A percentile compares a stretch with the other conserved stretches of the same genome.
Evolutionary conservation across 2,797 vertebrate genomes (phyloP).

Genomic region (Argyrosomus regius): DNA sequence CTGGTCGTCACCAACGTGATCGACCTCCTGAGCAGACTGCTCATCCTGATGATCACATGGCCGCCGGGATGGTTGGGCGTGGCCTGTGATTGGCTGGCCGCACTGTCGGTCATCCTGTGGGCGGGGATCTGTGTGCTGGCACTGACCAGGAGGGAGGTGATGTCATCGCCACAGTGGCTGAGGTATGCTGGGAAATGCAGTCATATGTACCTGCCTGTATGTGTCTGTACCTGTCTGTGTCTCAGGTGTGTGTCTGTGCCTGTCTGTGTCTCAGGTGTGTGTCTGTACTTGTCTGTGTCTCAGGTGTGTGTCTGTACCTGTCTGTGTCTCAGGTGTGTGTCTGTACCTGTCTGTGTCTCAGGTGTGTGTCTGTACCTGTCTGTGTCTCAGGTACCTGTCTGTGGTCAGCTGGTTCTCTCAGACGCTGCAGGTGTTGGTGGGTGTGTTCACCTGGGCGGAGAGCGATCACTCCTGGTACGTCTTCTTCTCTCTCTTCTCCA

Average conservation of each 20-base stretch:
- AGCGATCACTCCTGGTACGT: slow-evolving; percentile 79
- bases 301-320: slow-evolving; percentile 28
- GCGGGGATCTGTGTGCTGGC: slow-evolving; percentile 41
- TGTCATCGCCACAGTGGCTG: slow-evolving; percentile 52
- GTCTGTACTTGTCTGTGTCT: slow-evolving; percentile 1
- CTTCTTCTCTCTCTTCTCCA: slow-evolving; percentile 79
- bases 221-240: neutral
- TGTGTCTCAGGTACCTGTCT: slow-evolving; percentile 61
- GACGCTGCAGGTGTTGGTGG: slow-evolving; percentile 70
- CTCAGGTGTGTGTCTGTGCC: neutral
- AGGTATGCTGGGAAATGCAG: slow-evolving; percentile 42
- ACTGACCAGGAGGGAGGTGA: slow-evolving; percentile 46
- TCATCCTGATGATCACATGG: slow-evolving; percentile 58
- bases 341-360: slow-evolving; percentile 2
- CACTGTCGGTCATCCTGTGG: slow-evolving; percentile 47
- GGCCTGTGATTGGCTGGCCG: slow-evolving; percentile 51
- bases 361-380: neutral
- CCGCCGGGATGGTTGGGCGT: slow-evolving; percentile 26
- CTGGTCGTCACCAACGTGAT: slow-evolving; percentile 74
- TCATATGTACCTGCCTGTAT: neutral
- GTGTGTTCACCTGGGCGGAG: slow-evolving; percentile 65
- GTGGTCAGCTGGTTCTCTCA: slow-evolving; percentile 77
- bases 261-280: neutral
- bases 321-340: neutral
- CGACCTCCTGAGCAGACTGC: slow-evolving; percentile 72